Evolutionary conservation across 2,888 invertebrate species (phyloP), one percentile per base, ranked within the genome.

Genomic region (Drosophila antonietae): DNA sequence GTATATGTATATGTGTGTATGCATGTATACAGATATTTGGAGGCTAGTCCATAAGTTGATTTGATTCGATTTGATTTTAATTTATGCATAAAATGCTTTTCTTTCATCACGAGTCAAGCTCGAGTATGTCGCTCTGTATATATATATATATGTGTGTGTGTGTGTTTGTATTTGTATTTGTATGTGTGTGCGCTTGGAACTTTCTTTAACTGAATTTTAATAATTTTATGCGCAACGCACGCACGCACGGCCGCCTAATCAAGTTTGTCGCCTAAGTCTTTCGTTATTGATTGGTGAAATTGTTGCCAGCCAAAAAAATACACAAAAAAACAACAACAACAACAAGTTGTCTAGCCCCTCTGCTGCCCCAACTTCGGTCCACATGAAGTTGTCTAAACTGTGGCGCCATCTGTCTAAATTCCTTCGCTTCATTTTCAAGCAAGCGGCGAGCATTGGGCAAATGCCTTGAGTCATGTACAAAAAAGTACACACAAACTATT

Each of bases 211-310:
- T 90, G 86, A 89, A 89, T 85, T 90, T 88, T 87, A 87, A 90
- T 87, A 90, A 90, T 87, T 87, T 90, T 86, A 85, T 87, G 86
- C 90, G 75, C 76, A 83, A 85, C 85, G 83, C 80, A 79, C 73
- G 89, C 83, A 89, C 89, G 88, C 84, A 81, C 75, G 59, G 68
- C 56, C 72, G 68, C 75, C 85, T 87, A 88, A 88, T 90, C 86
- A 88, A 90, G 90, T 90, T 88, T 90, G 89, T 85, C 88, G 76
- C 88, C 79, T 82, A 84, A 89, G 88, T 84, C 85, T 82, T 88
- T 84, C 90, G 88, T 87, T 90, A 89, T 90, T 89, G 89, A 89
- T 87, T 84, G 90, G 86, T 87, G 86, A 87, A 87, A 87, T 87
- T 87, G 87, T 66, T 72, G 67, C 71, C 53, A 73, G 59, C 59